Percentiles rank a stretch among this genome's conserved stretches.
Evolutionary conservation across 2,113 vertebrate genomes (phyloP).

Genomic region (Corvus cornix): DNA sequence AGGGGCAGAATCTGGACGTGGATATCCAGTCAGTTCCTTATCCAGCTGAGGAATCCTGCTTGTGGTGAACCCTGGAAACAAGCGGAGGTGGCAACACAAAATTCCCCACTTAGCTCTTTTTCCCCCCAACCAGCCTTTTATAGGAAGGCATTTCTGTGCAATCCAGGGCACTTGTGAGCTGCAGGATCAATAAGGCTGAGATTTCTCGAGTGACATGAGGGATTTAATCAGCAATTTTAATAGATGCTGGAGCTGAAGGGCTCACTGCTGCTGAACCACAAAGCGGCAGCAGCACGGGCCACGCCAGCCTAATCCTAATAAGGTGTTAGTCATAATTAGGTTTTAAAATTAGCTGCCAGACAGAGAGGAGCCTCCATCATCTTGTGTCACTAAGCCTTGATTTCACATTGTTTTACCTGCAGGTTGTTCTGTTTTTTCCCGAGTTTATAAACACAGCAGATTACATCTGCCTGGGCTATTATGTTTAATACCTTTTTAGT

Average conservation of each 20-base stretch:
- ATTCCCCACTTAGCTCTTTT: not conserved
- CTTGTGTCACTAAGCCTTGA: not conserved
- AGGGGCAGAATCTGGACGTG: not conserved
- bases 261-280: not conserved
- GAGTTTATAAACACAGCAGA: not conserved
- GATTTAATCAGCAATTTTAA: slow-evolving; percentile 26
- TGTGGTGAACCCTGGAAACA: not conserved
- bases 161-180: not conserved
- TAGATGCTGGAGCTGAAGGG: not conserved
- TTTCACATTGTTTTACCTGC: not conserved
- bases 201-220: not conserved
- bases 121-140: not conserved
- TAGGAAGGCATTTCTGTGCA: not conserved
- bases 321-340: slow-evolving; percentile 13
- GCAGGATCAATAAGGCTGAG: not conserved
- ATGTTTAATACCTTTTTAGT: not conserved
- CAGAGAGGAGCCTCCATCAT: not conserved
- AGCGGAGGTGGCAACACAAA: not conserved
- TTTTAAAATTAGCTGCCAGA: slow-evolving; percentile 5
- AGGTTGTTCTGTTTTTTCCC: not conserved
- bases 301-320: not conserved
- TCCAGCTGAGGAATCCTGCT: not conserved
- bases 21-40: not conserved
- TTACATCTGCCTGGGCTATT: not conserved
- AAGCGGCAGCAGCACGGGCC: not conserved